A percentile compares a stretch with the other conserved stretches of the same genome.
Conservation (phyloP, 2,797 vertebrate genomes). For the Chloroceryle amazona region DNA sequence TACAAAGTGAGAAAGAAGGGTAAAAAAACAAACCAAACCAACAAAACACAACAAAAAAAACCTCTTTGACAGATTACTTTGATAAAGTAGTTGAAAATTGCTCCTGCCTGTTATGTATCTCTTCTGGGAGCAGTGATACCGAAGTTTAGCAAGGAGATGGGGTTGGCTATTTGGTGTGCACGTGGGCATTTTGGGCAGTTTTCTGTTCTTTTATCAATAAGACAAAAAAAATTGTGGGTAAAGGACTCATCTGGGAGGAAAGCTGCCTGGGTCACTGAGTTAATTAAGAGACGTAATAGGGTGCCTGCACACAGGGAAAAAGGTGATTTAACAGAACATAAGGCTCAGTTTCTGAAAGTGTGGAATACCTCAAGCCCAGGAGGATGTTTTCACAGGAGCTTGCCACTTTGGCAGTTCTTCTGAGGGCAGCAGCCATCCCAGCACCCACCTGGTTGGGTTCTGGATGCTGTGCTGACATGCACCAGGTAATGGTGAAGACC, state of each 20-base stretch:
- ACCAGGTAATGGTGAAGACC: accelerated
- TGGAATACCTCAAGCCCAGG: accelerated
- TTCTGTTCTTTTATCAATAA: not conserved
- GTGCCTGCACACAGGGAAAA: not conserved
- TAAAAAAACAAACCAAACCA: too few relatives aligned
- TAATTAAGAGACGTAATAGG: accelerated
- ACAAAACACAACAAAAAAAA: too few relatives aligned
- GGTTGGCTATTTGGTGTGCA: not conserved
- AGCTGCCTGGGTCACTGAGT: not conserved
- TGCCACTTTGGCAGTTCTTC: not conserved
- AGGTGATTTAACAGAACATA: not conserved
- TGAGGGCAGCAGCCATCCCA: accelerated
- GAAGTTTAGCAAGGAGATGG: not conserved
- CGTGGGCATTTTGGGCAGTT: accelerated
- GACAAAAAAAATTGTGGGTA: not conserved
- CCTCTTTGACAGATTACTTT: not conserved
- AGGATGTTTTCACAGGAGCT: not conserved
- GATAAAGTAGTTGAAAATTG: not conserved
- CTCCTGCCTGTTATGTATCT: not conserved
- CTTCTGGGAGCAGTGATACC: not conserved
- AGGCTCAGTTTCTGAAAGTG: not conserved
- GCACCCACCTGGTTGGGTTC: accelerated
- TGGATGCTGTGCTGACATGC: accelerated
- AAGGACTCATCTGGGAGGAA: not conserved
- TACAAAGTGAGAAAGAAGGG: not conserved